Base-by-base conservation (phyloP, 1,140 invertebrate species). In the Aethina tumida region DNA sequence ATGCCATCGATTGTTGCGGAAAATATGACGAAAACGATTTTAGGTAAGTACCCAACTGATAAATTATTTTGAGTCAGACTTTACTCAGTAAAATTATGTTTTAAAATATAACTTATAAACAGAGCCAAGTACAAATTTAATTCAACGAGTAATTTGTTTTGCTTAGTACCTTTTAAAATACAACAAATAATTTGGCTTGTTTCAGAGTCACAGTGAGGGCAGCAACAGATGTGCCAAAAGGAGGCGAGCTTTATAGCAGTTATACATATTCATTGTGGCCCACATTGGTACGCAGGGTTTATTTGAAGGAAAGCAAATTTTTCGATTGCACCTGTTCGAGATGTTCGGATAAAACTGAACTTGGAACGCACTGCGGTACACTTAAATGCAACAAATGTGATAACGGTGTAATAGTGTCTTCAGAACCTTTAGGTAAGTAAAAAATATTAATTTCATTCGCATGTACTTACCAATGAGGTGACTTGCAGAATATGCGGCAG, bases 211-310 rank as follows among this genome's bases (percentile, higher is more conserved):
- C 70, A 45, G 68, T 88, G n/a, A 69, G 81, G 46, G 74, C 81
- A 5, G 73, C 81, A 2, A 53, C 75, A 0, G 66, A 70, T 18
- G 70, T 89, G 28, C 66, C 71, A 15, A 66, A 72, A 30, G 77
- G 71, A 2, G 68, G 73, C 19, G 65, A 74, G 46, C 63, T 89
- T 15, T 75, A 73, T 39, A 69, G 81, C 22, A 81, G 77, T 50
- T 89, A 89, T 47, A 81, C 84, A 0, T 75, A 85, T 52, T 77
- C 79, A 0, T 53, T 89, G n/a, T 71, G 79, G 41, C 80, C 84
- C 2, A 89, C 87, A 0, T 50, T 78, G 8, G 59, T 79, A 10
- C 66, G 87, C 5, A 69, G 83, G 26, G 70, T 76, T 42, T 73
- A 77, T 53, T 63, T 91, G 1, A 64, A 71, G 10, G 71, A 80